Evolutionary conservation across 2,888 invertebrate genomes (phyloP).

Genomic region (Elegia similella): DNA sequence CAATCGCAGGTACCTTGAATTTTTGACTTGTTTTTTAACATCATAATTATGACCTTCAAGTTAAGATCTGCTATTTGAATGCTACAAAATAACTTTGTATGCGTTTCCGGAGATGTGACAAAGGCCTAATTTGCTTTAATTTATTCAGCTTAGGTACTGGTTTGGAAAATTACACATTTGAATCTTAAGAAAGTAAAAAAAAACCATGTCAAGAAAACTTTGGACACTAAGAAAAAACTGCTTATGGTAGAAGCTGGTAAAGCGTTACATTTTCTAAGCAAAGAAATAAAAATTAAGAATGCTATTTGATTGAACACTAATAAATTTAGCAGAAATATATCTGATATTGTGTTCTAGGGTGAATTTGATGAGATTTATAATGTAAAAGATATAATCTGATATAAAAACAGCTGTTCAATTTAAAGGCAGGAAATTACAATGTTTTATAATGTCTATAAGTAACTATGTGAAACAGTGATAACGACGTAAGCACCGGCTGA

Average conservation of each 20-base stretch:
- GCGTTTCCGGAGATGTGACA: not conserved
- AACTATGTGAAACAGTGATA: slow-evolving; percentile 33
- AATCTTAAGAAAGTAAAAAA: not conserved
- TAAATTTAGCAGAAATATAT: not conserved
- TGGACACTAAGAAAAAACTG: not conserved
- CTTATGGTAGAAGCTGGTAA: not conserved
- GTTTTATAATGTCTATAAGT: slow-evolving; percentile 12
- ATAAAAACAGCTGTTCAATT: not conserved
- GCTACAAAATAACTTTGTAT: no score
- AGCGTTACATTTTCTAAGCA: not conserved
- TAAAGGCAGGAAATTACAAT: not conserved
- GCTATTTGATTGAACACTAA: not conserved
- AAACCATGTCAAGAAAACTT: not conserved
- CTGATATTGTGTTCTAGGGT: not conserved
- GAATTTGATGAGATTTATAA: not conserved
- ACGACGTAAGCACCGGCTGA: slow-evolving; percentile 36
- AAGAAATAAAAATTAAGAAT: not conserved
- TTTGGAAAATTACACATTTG: not conserved
- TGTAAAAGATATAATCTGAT: not conserved
- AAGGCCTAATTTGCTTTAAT: not conserved
- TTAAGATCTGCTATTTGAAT: no score
- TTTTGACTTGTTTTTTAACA: not conserved
- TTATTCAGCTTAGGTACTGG: not conserved
- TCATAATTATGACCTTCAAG: no score
- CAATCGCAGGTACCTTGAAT: not conserved